phyloP scores from a whole-genome alignment of 2,113 vertebrate genomes.

The Proterorhinus semilunaris region DNA sequence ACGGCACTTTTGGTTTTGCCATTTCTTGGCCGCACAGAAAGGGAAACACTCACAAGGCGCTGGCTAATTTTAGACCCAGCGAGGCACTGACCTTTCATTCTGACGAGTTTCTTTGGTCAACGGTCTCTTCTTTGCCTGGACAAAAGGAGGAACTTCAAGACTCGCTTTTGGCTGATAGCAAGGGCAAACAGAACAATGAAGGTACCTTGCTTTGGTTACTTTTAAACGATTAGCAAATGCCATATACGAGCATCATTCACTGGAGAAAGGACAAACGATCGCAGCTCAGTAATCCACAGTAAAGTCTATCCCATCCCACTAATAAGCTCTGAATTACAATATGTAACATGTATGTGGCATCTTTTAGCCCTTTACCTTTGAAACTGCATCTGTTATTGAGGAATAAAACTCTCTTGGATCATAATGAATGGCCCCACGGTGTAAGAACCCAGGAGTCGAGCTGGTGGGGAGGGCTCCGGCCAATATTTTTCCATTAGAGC shows the following conservation, averaged over 20 bases:
- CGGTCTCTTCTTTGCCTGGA: slow-evolving; percentile 12
- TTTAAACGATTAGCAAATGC: not conserved
- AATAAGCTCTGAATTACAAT: too few relatives aligned
- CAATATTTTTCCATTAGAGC: slow-evolving; percentile 23
- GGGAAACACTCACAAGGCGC: not conserved
- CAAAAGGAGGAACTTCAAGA: slow-evolving; percentile 3
- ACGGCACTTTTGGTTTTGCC: not conserved
- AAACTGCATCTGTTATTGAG: slow-evolving; percentile 5
- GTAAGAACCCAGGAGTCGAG: slow-evolving; percentile 16
- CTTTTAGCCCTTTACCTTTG: not conserved
- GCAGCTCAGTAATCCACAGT: too few relatives aligned
- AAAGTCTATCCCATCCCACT: too few relatives aligned
- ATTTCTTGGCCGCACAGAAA: not conserved
- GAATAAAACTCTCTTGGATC: slow-evolving; percentile 45
- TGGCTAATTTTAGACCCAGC: slow-evolving; percentile 43
- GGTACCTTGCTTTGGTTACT: not conserved
- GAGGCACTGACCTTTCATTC: slow-evolving; percentile 54
- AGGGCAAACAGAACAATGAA: slow-evolving; percentile 3
- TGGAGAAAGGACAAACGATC: too few relatives aligned
- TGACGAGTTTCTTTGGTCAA: slow-evolving; percentile 26
- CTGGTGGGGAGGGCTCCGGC: slow-evolving; percentile 6
- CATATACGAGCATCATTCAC: too few relatives aligned
- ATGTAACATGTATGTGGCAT: too few relatives aligned
- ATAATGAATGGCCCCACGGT: slow-evolving; percentile 48
- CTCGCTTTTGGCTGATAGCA: slow-evolving; percentile 1